These are phyloP conservation scores for Pollicipes pollicipes DNA, from an alignment of 1,140 invertebrate species.

Conservation along the genomic window DNA sequence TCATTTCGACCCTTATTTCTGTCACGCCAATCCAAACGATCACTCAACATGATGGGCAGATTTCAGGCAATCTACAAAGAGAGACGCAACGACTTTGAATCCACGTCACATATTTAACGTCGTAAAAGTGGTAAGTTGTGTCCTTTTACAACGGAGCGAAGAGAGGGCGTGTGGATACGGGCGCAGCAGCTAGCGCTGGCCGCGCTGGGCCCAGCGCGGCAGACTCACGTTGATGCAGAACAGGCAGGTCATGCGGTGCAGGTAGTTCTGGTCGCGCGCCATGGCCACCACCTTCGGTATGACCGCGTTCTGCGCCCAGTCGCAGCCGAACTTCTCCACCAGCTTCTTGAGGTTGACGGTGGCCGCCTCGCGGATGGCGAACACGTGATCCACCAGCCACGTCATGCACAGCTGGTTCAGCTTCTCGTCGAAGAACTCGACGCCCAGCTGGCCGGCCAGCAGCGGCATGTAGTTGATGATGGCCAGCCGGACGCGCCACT, in stretches of 20 bases:
- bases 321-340: conserved; percentile 91
- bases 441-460: conserved; percentile 82
- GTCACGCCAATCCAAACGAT: no score
- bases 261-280: conserved; percentile 86
- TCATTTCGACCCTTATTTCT: no score
- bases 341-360: conserved; percentile 92
- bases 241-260: conserved; percentile 96
- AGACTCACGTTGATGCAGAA: conserved; percentile 81
- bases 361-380: conserved; percentile 94
- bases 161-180: no score
- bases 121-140: no score
- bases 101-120: no score
- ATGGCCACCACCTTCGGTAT: conserved; percentile 89
- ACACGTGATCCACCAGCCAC: conserved; percentile 98
- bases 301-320: conserved; percentile 93
- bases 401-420: conserved; percentile 93
- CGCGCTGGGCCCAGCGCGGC: no score
- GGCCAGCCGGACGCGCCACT: conserved; percentile 94
- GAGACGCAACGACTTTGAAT: no score
- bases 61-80: no score
- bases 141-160: no score
- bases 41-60: no score
- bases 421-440: conserved; percentile 99
- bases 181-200: no score
- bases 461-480: conserved; percentile 98